Base-by-base conservation (phyloP, 30 jellyfish, hydroid and myxozoan genomes). In the Hydractinia echinata region DNA sequence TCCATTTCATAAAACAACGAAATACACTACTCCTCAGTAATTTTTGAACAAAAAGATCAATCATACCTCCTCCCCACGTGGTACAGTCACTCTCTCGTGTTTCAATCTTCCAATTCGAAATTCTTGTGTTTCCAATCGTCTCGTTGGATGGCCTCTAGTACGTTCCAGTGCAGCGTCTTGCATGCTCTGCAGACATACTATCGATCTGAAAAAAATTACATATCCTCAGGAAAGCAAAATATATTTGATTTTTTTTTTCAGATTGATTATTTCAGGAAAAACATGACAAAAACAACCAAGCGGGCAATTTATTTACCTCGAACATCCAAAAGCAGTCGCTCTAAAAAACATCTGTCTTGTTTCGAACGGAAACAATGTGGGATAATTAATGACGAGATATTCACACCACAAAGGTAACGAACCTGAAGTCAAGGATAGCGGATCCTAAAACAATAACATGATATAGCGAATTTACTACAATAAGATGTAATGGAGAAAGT, bases 321-420 rank as follows among this genome's bases (percentile, higher is more conserved):
- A 83, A 71, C 96, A 92, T 10, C 98, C 98, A 84, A 92, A 92
- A 7, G 98, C 98, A 11, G 98, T 92, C n/a, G 98, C 98, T 73
- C 84, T 95, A 78, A 92, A 92, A 62, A 80, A 92, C 92, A 92
- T 79, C 80, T 92, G 91, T 73, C 98, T 82, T 5, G 98, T 86
- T 76, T 92, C 98, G 77, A 92, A 92, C 39, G 98, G 98, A 64
- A 92, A 92, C 79, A 92, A 81, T 61, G 79, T 67, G 15, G 98
- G 98, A 55, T 92, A 92, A 70, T 92, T 92, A 85, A 92, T 92
- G 67, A 92, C 92, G 18, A 92, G 86, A 74, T 87, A 86, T 72
- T 92, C 98, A 51, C 98, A 92, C 98, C 98, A 92, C 49, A 89
- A 85, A n/a, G 98, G 98, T 53, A 86, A 74, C 44, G 98, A 85